phyloP scores from a whole-genome alignment of 2,888 invertebrate species.

The Caenorhabditis virilis region DNA sequence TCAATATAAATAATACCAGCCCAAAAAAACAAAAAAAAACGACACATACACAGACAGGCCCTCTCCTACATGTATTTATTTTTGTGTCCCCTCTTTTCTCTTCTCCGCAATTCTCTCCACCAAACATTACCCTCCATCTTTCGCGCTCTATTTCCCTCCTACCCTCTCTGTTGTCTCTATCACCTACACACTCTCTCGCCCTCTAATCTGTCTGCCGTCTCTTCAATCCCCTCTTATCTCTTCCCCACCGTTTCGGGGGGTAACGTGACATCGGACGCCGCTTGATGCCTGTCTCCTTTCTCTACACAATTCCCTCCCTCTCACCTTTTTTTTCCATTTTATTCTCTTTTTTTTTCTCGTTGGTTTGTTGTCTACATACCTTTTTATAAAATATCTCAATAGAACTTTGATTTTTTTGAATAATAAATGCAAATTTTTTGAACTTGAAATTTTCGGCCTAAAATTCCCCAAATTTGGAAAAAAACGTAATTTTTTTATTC shows the following conservation, averaged over 20 bases:
- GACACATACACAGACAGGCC: too few species aligned
- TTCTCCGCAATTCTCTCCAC: not conserved
- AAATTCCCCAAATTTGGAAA: too few species aligned
- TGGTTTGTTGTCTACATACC: not conserved
- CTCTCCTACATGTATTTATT: too few species aligned
- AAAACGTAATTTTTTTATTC: too few species aligned
- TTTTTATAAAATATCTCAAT: not conserved
- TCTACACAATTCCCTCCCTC: not conserved
- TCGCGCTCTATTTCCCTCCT: not conserved
- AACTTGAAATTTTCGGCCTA: too few species aligned
- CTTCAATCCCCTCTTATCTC: not conserved
- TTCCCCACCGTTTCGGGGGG: not conserved
- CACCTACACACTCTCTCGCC: not conserved
- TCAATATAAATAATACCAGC: too few species aligned
- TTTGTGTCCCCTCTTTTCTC: too few species aligned
- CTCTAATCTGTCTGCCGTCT: not conserved
- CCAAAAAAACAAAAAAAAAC: too few species aligned
- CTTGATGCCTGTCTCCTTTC: not conserved
- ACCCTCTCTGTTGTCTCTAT: not conserved
- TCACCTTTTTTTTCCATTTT: conserved; percentile 12
- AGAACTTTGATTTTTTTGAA: too few species aligned
- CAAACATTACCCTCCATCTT: not conserved
- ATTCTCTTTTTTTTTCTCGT: not conserved
- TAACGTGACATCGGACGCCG: too few species aligned
- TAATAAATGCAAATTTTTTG: too few species aligned